phyloP scores from a whole-genome alignment of 2,797 vertebrate genomes.

The Sebastes baramenuke region DNA sequence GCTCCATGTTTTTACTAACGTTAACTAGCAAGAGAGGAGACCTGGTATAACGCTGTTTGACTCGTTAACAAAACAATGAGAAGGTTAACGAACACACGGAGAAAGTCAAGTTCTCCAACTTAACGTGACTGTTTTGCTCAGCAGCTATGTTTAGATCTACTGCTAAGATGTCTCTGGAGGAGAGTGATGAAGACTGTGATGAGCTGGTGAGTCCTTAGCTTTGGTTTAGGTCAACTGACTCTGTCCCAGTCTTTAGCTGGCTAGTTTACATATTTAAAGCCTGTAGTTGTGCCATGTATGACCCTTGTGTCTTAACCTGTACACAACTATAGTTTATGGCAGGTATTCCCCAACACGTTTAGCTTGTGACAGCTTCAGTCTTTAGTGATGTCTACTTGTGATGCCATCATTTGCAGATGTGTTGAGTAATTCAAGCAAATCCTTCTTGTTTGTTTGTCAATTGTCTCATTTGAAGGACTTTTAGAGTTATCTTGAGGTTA shows the following conservation, averaged over 20 bases:
- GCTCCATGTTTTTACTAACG: slow-evolving; percentile 27
- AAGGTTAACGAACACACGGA: neutral
- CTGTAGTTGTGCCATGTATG: neutral
- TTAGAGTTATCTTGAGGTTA: neutral
- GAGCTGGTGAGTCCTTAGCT: slow-evolving; percentile 74
- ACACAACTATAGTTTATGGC: neutral
- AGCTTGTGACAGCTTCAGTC: no score
- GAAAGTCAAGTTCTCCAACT: slow-evolving; percentile 30
- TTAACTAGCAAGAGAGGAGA: slow-evolving; percentile 7
- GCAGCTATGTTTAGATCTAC: slow-evolving; percentile 16
- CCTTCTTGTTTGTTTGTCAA: neutral
- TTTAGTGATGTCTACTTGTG: neutral
- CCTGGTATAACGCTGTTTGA: neutral
- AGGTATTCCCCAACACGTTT: neutral
- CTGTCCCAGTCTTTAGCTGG: neutral
- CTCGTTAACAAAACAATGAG: slow-evolving; percentile 21
- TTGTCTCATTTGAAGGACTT: neutral
- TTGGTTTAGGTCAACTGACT: neutral
- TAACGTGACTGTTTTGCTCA: slow-evolving; percentile 19
- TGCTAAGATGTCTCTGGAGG: slow-evolving; percentile 75
- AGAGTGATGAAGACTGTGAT: slow-evolving; percentile 81
- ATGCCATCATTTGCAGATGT: neutral
- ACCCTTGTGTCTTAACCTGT: neutral
- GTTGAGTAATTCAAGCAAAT: neutral
- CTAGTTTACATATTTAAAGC: neutral